These are phyloP conservation scores for Scrobipalpa costella DNA, from an alignment of 2,888 invertebrate genomes.

Conservation along the genomic window DNA sequence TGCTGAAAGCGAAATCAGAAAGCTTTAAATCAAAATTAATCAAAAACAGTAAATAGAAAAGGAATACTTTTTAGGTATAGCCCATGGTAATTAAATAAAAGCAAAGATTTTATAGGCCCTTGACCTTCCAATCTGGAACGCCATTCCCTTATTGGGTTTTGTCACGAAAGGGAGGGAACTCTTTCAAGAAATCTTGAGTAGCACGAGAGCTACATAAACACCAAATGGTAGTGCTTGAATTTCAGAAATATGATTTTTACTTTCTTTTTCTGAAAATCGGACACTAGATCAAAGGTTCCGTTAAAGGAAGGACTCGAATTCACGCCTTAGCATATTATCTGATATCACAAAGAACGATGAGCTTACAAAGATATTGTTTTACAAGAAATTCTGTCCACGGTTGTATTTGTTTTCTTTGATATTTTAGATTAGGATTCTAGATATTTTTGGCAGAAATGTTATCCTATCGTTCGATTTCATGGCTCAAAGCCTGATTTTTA, in stretches of 20 bases:
- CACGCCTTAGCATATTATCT: constrained; percentile 31
- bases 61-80: not conserved
- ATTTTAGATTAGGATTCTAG: not conserved
- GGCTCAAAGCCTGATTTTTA: too few species aligned
- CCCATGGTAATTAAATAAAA: not conserved
- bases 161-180: not conserved
- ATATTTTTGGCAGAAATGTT: too few species aligned
- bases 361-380: constrained; percentile 45
- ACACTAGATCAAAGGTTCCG: not conserved
- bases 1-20: too few species aligned
- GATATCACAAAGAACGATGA: constrained; percentile 27
- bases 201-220: not conserved
- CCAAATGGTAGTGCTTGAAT: not conserved
- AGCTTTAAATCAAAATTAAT: too few species aligned
- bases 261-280: too few species aligned
- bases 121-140: not conserved
- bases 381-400: constrained; percentile 34
- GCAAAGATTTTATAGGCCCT: constrained; percentile 1
- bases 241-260: not conserved
- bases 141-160: not conserved
- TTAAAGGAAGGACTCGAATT: not conserved
- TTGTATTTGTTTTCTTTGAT: not conserved
- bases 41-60: not conserved
- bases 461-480: too few species aligned
- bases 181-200: not conserved